Evolutionary conservation across 1,140 invertebrate species (phyloP).

Genomic region (Radopholus similis): DNA sequence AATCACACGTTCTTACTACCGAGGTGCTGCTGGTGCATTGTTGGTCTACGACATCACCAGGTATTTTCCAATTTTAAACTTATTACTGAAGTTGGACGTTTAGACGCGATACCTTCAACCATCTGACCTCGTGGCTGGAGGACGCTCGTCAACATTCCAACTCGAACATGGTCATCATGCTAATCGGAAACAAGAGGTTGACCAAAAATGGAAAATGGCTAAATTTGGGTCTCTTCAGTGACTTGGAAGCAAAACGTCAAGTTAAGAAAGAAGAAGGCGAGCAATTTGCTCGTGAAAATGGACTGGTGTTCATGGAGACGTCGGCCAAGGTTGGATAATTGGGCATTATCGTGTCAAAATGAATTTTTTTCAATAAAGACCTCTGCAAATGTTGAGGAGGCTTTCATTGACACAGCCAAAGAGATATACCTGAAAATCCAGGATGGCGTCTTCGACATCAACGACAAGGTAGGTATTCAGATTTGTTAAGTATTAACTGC

Average conservation of each 20-base stretch:
- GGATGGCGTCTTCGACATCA: slow-evolving; percentile 98
- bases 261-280: slow-evolving; percentile 98
- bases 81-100: slow-evolving; percentile 22
- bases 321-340: too few species aligned
- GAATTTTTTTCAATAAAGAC: too few species aligned
- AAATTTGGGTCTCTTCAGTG: slow-evolving; percentile 66
- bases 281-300: slow-evolving; percentile 96
- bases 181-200: slow-evolving; percentile 64
- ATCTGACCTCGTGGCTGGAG: slow-evolving; percentile 97
- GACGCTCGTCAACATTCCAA: slow-evolving; percentile 99
- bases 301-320: slow-evolving; percentile 98
- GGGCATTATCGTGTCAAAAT: too few species aligned
- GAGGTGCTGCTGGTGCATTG: slow-evolving; percentile 92
- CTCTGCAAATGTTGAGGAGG: slow-evolving; percentile 97
- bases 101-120: slow-evolving; percentile 94
- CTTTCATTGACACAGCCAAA: slow-evolving; percentile 98
- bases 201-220: background rate
- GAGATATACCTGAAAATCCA: slow-evolving; percentile 99
- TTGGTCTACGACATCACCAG: slow-evolving; percentile 97
- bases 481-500: background rate
- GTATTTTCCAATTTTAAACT: slow-evolving; percentile 37
- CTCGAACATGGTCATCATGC: slow-evolving; percentile 90
- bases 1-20: slow-evolving; percentile 95
- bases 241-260: slow-evolving; percentile 91
- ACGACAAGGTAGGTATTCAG: slow-evolving; percentile 81